Conservation (phyloP, 2,113 vertebrate genomes). For the Sarotherodon lohbergeri region DNA sequence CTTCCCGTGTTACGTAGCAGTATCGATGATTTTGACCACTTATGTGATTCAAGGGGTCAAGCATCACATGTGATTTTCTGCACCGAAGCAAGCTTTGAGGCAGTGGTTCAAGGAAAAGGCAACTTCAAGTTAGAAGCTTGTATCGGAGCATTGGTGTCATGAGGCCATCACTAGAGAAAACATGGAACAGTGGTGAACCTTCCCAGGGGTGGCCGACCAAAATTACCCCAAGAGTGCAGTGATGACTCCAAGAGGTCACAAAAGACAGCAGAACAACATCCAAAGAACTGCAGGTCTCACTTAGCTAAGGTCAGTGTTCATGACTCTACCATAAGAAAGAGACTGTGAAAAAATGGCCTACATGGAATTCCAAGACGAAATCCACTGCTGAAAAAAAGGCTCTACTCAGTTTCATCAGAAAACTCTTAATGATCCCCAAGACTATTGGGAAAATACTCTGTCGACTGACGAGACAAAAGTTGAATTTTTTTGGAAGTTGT, state of each 20-base stretch:
- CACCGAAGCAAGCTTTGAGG: neutral
- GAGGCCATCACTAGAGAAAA: neutral
- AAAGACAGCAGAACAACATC: neutral
- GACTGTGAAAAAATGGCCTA: neutral
- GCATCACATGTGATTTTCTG: neutral
- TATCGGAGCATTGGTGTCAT: neutral
- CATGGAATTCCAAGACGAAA: neutral
- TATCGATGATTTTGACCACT: neutral
- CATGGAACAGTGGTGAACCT: neutral
- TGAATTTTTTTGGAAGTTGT: neutral
- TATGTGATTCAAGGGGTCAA: neutral
- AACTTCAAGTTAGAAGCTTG: neutral
- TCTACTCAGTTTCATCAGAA: accelerated
- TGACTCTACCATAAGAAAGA: neutral
- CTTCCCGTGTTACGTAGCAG: accelerated
- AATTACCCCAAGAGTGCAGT: accelerated
- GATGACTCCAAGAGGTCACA: accelerated
- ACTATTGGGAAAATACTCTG: neutral
- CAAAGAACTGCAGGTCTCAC: neutral
- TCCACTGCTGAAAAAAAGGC: neutral
- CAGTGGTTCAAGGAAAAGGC: neutral
- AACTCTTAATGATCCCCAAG: neutral
- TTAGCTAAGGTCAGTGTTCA: neutral
- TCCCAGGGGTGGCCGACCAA: neutral
- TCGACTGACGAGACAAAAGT: neutral